Base-by-base conservation (phyloP, 2,888 invertebrate genomes). In the Drosophila heteroneura region DNA sequence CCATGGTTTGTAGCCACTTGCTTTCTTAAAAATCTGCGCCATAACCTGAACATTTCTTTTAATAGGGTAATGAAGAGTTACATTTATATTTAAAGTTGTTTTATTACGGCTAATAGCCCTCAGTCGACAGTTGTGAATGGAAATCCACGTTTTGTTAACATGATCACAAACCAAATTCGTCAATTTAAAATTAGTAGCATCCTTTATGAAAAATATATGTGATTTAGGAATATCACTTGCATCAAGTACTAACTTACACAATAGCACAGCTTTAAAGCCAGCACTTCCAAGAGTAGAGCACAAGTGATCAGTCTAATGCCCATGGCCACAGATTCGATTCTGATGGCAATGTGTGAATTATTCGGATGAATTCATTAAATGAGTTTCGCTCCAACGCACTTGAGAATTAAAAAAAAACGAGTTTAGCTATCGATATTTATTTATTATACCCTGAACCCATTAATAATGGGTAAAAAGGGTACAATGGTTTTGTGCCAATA, bases 1-100 rank as follows among this genome's bases (percentile, higher is more conserved):
- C 71, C 71, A 79, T 2, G 80, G 80, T 41, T 71, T 76, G 1
- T 66, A 75, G 1, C 76, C 76, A 61, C 47, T 79, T 2, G 60
- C 66, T 30, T 54, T 79, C 16, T 70, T 56, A 1, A 70, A 59
- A 0, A 61, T 0, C 10, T 54, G 33, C 1, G 16, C 1, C 0
- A 26, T 16, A 5, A 56, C 0, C 9, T 47, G 3, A 1, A 9
- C 4, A 22, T 47, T 41, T 2, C 14, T 16, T n/a, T 67, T 5
- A 1, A 28, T 26, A 0, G 74, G 54, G 19, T 74, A 19, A 1
- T 58, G 22, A 0, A 65, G 0, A 4, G 64, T 58, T 10, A 12
- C 0, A 52, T 74, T 79, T 1, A 70, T 0, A 52, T 79, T 79
- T 0, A 62, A 41, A 0, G 22, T 30, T 1, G 56, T 59, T 12